These are phyloP conservation scores for Orbicella faveolata DNA, from an alignment of 64 coral and sea anemone species.

Conservation along the genomic window DNA sequence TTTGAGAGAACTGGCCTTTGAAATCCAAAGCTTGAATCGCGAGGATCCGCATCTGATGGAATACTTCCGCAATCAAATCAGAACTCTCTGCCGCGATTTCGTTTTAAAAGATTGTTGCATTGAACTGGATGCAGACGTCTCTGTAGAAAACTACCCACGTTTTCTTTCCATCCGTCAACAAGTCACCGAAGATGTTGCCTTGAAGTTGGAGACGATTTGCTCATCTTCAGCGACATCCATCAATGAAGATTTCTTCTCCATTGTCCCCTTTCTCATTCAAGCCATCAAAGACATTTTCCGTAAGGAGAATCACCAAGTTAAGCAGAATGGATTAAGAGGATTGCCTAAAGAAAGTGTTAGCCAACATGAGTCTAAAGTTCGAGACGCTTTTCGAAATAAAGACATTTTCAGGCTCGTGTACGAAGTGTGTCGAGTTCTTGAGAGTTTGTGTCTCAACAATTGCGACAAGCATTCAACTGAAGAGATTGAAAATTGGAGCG, in stretches of 20 bases:
- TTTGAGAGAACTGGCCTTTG: constrained; percentile 8
- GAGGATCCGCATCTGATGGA: not conserved
- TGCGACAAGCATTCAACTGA: no score
- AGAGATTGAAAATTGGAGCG: no score
- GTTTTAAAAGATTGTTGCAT: constrained; percentile 35
- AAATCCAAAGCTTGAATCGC: not conserved
- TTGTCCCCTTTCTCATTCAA: constrained; percentile 1
- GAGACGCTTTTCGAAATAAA: no score
- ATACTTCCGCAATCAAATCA: constrained; percentile 8
- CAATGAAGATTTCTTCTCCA: not conserved
- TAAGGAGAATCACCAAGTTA: no score
- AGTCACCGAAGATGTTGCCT: no score
- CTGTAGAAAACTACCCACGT: no score
- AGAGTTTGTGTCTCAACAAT: no score
- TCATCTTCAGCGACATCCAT: not conserved
- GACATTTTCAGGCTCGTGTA: no score
- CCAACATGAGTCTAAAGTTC: no score
- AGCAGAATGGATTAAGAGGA: not conserved
- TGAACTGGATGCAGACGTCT: not conserved
- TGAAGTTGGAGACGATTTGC: not conserved
- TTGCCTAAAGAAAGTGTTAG: not conserved
- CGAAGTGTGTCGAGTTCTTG: no score
- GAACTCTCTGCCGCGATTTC: not conserved
- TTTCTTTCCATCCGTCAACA: no score
- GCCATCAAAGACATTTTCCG: no score